Base-by-base conservation (phyloP, 2,113 vertebrate species). In the Podilymbus podiceps region DNA sequence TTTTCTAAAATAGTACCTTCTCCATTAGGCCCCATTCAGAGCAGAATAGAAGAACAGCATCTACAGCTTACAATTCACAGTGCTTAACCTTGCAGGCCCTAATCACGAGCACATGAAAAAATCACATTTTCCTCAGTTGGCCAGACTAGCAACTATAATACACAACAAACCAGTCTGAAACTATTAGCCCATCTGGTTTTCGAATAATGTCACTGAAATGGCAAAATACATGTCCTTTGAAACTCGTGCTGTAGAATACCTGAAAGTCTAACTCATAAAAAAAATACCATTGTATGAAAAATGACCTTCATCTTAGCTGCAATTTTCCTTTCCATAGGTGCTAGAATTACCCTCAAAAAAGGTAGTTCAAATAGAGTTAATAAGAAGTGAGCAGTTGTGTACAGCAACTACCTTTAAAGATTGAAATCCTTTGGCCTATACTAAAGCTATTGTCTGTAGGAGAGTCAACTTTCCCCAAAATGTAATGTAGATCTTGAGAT, bases 201-300 rank as follows among this genome's bases (percentile, higher is more conserved):
- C 68, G 67, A 91, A 82, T 64, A 84, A 89, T 16, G 47, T 24
- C 35, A 64, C 30, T 49, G 49, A 94, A 75, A 75, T 38, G 8
- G 42, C 30, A 90, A 81, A 89, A 87, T 46, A 46, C 0, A 2
- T 78, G 13, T 64, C 46, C 56, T 90, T 95, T 79, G 31, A 87
- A 81, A 81, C 11, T 74, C 22, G 6, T 46, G 49, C 38, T 67
- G 31, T 33, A 86, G 59, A 88, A 76, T 20, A 74, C 30, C 25
- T 40, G 19, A 19, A 92, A 93, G 50, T 59, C 60, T 86, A 81
- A 81, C 40, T 90, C n/a, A 16, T 59, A 92, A 86, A 15, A 85
- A 85, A 86, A 93, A 93, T 55, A 12, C 15, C 33, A 64, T 78
- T 89, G 27, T 68, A 81, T 79, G 18, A 96, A 93, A 94, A 92